Evolutionary conservation across 2,113 vertebrate species (phyloP).

Genomic region (Albula goreensis): DNA sequence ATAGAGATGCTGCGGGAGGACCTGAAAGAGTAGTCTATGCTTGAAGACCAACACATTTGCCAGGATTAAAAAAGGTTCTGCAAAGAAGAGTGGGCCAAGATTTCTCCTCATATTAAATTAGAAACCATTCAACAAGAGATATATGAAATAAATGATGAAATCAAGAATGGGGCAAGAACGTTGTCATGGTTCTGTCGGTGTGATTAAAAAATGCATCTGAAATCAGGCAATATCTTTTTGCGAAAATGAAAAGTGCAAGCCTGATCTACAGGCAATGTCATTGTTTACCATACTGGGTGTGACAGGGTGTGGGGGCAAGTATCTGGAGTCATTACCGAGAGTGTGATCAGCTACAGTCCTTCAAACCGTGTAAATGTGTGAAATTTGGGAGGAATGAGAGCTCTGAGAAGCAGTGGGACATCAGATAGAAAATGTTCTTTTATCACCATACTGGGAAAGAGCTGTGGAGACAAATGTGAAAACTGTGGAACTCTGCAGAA

Average conservation of each 20-base stretch:
- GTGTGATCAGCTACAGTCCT: neutral
- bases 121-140: too few relatives aligned
- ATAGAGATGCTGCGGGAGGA: too few relatives aligned
- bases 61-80: too few relatives aligned
- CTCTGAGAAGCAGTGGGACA: neutral
- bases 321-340: neutral
- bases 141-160: too few relatives aligned
- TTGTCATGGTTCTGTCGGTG: too few relatives aligned
- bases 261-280: neutral
- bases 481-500: neutral
- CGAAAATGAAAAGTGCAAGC: neutral
- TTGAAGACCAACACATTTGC: too few relatives aligned
- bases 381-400: neutral
- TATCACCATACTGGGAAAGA: neutral
- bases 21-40: too few relatives aligned
- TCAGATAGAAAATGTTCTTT: neutral
- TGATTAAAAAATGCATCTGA: neutral
- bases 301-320: neutral
- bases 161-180: too few relatives aligned
- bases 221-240: neutral
- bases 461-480: neutral
- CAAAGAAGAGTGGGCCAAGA: too few relatives aligned
- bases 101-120: too few relatives aligned
- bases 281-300: neutral
- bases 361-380: neutral